Evolutionary conservation across 1,140 invertebrate species (phyloP), one percentile per base, ranked within the genome.

Genomic region (Adelges cooleyi): DNA sequence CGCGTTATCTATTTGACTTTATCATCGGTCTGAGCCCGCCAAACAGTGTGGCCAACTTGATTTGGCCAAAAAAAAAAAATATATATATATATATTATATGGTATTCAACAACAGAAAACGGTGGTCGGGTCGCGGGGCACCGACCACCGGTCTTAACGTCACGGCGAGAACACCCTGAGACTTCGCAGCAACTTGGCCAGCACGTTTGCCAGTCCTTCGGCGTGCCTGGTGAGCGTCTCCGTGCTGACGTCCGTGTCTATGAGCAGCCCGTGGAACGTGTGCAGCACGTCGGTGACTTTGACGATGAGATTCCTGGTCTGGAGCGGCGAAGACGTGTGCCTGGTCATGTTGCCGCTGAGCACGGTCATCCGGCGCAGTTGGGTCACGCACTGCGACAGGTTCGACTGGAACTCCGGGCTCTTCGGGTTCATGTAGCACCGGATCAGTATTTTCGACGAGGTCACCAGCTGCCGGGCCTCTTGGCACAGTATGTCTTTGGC

Each of bases 401-500:
- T 84, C 23, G 81, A 77, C 4, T 80, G 76, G 25, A 81, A 75
- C 50, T 81, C 74, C 18, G 85, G 76, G 67, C 78, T 78, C 3
- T 79, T 79, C 17, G 75, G 72, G 56, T 65, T 67, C 50, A 56
- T 72, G 66, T 69, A 70, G 44, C 71, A 71, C 49, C 88, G 86
- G 13, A 93, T 89, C 67, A 94, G 78, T 40, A 86, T 77, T 69
- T 92, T 89, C 9, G 88, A 90, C 25, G 88, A 84, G 0, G 86
- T 88, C 38, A 92, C 89, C 70, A 92, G 81, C 10, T 86, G 83
- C 53, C 89, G 78, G 0, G 88, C 86, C 73, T 90, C 86, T 29
- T 81, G 78, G 0, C 86, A 86, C n/a, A 93, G 75, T 69, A 85
- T 82, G 67, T 89, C 87, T 71, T 85, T 83, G 5, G 86, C 85